Evolutionary conservation across 1,140 invertebrate species (phyloP).

Genomic region (Euura lappo): DNA sequence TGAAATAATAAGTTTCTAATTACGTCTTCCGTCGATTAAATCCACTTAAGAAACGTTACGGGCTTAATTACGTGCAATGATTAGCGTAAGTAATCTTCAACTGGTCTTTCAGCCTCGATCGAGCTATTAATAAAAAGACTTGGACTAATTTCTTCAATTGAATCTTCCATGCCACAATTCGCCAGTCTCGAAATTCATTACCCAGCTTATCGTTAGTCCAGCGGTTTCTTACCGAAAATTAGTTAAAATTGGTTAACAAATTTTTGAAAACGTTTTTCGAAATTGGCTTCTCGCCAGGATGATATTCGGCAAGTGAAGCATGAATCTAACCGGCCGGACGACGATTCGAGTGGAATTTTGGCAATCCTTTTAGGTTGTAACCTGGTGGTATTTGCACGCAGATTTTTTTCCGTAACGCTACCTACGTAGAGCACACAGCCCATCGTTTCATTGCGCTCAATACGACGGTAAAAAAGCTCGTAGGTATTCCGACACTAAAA

Average conservation of each 20-base stretch:
- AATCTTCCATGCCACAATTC: conserved; percentile 15
- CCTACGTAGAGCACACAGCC: conserved; percentile 32
- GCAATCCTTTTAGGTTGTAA: background rate
- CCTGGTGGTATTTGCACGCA: conserved; percentile 6
- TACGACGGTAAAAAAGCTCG: conserved; percentile 51
- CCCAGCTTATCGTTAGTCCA: no score
- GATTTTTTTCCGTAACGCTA: conserved; percentile 23
- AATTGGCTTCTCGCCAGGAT: no score
- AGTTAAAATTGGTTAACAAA: no score
- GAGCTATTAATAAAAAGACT: conserved; percentile 28
- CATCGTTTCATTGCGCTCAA: conserved; percentile 54
- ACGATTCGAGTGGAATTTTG: background rate
- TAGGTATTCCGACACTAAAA: conserved; percentile 56
- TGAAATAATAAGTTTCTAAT: conserved; percentile 43
- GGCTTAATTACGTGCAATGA: conserved; percentile 41
- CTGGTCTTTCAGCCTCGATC: background rate
- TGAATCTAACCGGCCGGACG: background rate
- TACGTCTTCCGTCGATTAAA: conserved; percentile 47
- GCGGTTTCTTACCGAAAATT: no score
- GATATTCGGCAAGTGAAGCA: no score
- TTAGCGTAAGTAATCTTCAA: conserved; percentile 30
- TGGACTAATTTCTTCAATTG: conserved; percentile 45
- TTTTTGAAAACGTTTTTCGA: no score
- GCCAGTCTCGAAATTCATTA: no score
- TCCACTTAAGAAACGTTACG: conserved; percentile 36